Base-by-base conservation (phyloP, 2,888 invertebrate species). In the Bhutanitis thaidina region DNA sequence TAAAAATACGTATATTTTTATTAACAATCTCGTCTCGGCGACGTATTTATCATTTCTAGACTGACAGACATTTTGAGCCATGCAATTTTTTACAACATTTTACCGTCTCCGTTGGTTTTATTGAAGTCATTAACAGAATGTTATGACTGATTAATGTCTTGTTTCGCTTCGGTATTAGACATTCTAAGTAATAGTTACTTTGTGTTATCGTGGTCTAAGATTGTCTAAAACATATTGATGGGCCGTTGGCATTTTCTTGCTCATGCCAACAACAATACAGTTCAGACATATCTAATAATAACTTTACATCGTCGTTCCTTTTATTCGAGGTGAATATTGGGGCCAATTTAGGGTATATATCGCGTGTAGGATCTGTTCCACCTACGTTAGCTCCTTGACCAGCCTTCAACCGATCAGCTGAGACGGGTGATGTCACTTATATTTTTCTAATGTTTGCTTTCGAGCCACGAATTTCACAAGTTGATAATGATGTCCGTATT, bases 331-430 rank as follows among this genome's bases (percentile, higher is more conserved):
- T 20, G 13, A 53, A 54, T 54, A 54, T 59, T 70, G 73, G 62
- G 75, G 74, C 72, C 73, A 64, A 62, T 64, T 60, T 63, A 68
- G 69, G 74, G 68, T 64, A 56, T 45, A 47, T 43, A 37, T 43
- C 20, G 39, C 53, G 40, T 44, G 52, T 44, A 54, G 55, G 53
- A 54, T 65, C 58, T 62, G 61, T 51, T 36, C 52, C 73, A 75
- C 74, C 74, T 77, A 77, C 70, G 65, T 60, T 52, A 41, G 54
- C 59, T 56, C 59, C 65, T 68, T 77, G 83, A 81, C 81, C 81
- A 83, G 74, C 87, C 87, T 87, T 86, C 85, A 86, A 85, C 83
- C 63, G 62, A 52, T 61, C 86, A 86, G 84, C 86, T 85, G 85
- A 67, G 76, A 61, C 27, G 61, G 61, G 61, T 87, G 87, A 87